Base-by-base conservation (phyloP, 2,113 vertebrate species). In the Callionymus lyra region DNA sequence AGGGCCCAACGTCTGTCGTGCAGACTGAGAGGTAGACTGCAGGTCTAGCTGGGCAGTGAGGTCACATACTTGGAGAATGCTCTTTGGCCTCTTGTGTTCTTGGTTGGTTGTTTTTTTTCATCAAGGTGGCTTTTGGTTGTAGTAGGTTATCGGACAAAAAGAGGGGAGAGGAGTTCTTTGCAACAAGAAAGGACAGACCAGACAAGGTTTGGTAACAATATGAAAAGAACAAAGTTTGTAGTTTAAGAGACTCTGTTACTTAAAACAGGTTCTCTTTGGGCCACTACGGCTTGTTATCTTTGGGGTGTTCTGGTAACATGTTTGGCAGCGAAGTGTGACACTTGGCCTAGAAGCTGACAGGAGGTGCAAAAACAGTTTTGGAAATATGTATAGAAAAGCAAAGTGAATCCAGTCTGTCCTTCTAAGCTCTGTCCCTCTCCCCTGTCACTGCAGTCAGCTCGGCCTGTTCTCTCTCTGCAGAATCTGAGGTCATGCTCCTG, bases 21-120 rank as follows among this genome's bases (percentile, higher is more conserved):
- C 88, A 87, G 92, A 85, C 90, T 90, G 88, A 88, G 92, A 96
- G 92, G 92, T 97, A 94, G 93, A 92, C 93, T 91, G 91, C 90
- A 90, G 91, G 76, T 90, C 88, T 85, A 90, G 90, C 90, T 89
- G 90, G 90, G 86, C 88, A 89, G 91, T 95, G 93, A 97, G 94
- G 93, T 96, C 96, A 95, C 91, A 89, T 88, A 91, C 88, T 91
- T 91, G 89, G 89, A 91, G 90, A 92, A 90, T 94, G 93, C 90
- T 98, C 94, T 98, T 97, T 98, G 94, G 94, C 91, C 89, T 93
- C 89, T 81, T 27, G 21, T 27, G 21, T 5, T 27, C 76, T 81
- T 78, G 76, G 72, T 68, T 81, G 72, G 44, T 59, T 65, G 69
- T 81, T 73, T 55, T 38, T 74, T 68, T 65, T 64, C 37, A 64